These are phyloP conservation scores for Archocentrus centrarchus DNA, from an alignment of 2,113 vertebrate species.

Conservation along the genomic window DNA sequence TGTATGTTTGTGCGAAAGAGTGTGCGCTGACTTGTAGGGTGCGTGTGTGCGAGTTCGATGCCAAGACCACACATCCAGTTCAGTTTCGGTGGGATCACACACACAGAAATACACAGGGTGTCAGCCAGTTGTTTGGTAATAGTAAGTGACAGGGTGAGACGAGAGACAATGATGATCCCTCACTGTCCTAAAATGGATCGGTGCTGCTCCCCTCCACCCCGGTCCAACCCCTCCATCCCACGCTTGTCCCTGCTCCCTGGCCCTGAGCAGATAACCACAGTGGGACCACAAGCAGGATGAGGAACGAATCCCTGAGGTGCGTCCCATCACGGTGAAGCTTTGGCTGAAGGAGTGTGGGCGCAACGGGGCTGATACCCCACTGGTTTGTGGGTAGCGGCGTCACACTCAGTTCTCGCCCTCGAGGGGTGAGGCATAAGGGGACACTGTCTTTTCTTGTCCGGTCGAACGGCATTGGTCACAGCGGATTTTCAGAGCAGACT, in stretches of 20 bases:
- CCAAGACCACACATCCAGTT: slow-evolving; percentile 77
- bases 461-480: slow-evolving; percentile 66
- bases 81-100: slow-evolving; percentile 23
- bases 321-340: slow-evolving; percentile 49
- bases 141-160: slow-evolving; percentile 76
- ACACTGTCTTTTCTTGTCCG: slow-evolving; percentile 61
- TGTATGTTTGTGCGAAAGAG: slow-evolving; percentile 13
- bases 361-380: slow-evolving; percentile 64
- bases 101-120: slow-evolving; percentile 53
- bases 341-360: slow-evolving; percentile 59
- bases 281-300: slow-evolving; percentile 34
- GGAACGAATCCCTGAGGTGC: slow-evolving; percentile 65
- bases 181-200: slow-evolving; percentile 72
- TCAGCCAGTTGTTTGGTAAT: slow-evolving; percentile 59
- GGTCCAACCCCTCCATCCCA: slow-evolving; percentile 62
- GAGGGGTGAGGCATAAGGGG: slow-evolving; percentile 45
- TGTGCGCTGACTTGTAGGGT: slow-evolving; percentile 53
- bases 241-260: slow-evolving; percentile 66
- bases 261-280: slow-evolving; percentile 78
- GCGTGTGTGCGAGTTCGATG: slow-evolving; percentile 47
- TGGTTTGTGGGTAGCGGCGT: slow-evolving; percentile 67
- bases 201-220: slow-evolving; percentile 49
- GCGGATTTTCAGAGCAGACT: slow-evolving; percentile 48
- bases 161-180: slow-evolving; percentile 75
- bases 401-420: slow-evolving; percentile 57